Conservation (phyloP, 2,797 vertebrate genomes). For the Tenualosa thibaudeaui region DNA sequence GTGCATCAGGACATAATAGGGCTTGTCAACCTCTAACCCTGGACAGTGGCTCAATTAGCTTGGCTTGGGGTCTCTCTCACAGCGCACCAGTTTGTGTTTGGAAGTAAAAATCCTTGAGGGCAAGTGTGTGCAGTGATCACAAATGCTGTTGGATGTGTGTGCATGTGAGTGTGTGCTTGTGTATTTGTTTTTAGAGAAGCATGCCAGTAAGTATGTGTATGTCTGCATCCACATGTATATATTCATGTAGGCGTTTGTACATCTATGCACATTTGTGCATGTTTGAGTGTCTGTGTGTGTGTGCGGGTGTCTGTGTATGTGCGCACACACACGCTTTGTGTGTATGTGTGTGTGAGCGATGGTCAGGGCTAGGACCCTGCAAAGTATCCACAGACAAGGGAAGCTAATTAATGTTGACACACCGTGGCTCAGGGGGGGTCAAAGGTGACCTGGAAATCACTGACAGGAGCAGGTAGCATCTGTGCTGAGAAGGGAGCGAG, state of each 20-base stretch:
- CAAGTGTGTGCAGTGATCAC: not conserved
- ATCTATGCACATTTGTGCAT: not conserved
- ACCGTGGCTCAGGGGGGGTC: constrained; percentile 64
- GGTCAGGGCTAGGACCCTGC: constrained; percentile 62
- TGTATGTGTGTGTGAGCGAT: constrained; percentile 28
- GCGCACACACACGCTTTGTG: not conserved
- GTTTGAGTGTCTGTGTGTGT: not conserved
- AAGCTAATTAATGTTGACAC: constrained; percentile 64
- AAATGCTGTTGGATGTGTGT: not conserved
- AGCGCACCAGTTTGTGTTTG: not conserved
- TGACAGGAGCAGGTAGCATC: constrained; percentile 65
- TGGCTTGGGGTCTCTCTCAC: not conserved
- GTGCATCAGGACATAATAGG: not conserved
- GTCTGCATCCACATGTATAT: not conserved
- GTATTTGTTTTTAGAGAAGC: not conserved
- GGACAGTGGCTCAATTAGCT: not conserved
- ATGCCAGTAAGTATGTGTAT: constrained; percentile 26
- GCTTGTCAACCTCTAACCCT: not conserved
- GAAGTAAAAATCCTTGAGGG: not conserved
- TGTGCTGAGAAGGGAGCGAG: constrained; percentile 53
- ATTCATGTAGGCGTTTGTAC: too few relatives aligned
- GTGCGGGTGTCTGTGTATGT: not conserved
- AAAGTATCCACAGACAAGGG: constrained; percentile 48
- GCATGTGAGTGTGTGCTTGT: not conserved
- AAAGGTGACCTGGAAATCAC: constrained; percentile 64